Conservation (phyloP, 2,113 vertebrate species). For the Rhegmatorhina hoffmannsi region DNA sequence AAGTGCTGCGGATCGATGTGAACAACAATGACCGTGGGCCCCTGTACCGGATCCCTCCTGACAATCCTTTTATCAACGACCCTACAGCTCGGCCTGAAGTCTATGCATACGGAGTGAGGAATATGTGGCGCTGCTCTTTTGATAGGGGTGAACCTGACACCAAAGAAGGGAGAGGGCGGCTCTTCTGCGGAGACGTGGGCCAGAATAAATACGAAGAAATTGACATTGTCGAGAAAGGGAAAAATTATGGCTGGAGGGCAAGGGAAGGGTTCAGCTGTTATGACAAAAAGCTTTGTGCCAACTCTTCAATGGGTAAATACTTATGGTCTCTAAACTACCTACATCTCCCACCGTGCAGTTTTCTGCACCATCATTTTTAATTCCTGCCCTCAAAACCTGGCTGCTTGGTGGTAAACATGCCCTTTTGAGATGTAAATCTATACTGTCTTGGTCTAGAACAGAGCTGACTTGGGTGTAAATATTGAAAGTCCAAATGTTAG, state of each 20-base stretch:
- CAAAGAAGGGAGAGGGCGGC: conserved; percentile 86
- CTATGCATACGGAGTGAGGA: conserved; percentile 90
- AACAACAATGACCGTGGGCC: conserved; percentile 82
- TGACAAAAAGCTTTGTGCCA: conserved; percentile 91
- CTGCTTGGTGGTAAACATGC: background rate
- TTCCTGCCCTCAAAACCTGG: background rate
- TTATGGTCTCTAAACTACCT: background rate
- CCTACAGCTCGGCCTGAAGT: conserved; percentile 85
- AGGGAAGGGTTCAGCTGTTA: conserved; percentile 96
- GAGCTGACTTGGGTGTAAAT: background rate
- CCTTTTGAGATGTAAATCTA: background rate
- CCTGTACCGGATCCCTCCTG: conserved; percentile 84
- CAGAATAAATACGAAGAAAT: conserved; percentile 97
- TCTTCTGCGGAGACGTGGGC: conserved; percentile 96
- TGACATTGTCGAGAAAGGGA: conserved; percentile 89
- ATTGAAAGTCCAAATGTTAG: background rate
- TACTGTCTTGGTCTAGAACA: background rate
- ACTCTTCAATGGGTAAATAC: conserved; percentile 87
- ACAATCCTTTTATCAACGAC: conserved; percentile 88
- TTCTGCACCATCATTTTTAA: background rate
- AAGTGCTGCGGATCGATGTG: conserved; percentile 92
- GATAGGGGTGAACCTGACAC: conserved; percentile 85
- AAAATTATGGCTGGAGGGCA: conserved; percentile 95
- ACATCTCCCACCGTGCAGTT: background rate
- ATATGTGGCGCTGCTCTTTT: conserved; percentile 98